Evolutionary conservation across 2,888 invertebrate species (phyloP).

Genomic region (Cenopis cana): DNA sequence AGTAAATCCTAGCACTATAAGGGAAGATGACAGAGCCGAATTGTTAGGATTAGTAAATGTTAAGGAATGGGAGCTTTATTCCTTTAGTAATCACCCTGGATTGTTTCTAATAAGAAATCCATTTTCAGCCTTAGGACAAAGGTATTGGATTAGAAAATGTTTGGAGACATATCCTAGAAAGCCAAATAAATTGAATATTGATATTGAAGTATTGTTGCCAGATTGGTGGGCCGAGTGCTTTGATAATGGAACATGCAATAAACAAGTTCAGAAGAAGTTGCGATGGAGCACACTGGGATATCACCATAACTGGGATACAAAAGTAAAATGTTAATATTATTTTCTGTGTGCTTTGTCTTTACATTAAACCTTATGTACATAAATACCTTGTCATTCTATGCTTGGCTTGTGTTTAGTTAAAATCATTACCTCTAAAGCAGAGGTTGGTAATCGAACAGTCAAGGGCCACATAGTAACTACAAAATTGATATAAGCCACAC

Average conservation of each 20-base stretch:
- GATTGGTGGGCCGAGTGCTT: constrained; percentile 88
- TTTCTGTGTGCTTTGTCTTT: constrained; percentile 30
- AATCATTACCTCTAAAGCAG: neutral
- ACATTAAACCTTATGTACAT: neutral
- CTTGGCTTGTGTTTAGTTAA: neutral
- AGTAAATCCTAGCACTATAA: constrained; percentile 22
- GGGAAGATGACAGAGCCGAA: constrained; percentile 58
- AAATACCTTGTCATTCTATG: neutral
- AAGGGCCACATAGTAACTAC: no score
- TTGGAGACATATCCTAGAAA: constrained; percentile 90
- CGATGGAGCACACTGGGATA: constrained; percentile 99
- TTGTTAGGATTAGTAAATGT: constrained; percentile 62
- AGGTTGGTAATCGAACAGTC: no score
- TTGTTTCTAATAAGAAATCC: constrained; percentile 93
- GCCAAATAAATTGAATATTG: constrained; percentile 90
- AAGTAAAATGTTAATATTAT: constrained; percentile 83
- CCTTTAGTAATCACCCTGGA: constrained; percentile 87
- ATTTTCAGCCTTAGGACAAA: constrained; percentile 90
- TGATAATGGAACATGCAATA: constrained; percentile 68
- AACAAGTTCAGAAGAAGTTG: constrained; percentile 80
- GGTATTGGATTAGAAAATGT: constrained; percentile 93
- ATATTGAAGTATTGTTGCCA: constrained; percentile 73
- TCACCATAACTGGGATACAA: constrained; percentile 99
- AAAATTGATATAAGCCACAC: no score
- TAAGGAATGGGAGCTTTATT: constrained; percentile 87